Evolutionary conservation across 2,113 vertebrate species (phyloP).

Genomic region (Archocentrus centrarchus): DNA sequence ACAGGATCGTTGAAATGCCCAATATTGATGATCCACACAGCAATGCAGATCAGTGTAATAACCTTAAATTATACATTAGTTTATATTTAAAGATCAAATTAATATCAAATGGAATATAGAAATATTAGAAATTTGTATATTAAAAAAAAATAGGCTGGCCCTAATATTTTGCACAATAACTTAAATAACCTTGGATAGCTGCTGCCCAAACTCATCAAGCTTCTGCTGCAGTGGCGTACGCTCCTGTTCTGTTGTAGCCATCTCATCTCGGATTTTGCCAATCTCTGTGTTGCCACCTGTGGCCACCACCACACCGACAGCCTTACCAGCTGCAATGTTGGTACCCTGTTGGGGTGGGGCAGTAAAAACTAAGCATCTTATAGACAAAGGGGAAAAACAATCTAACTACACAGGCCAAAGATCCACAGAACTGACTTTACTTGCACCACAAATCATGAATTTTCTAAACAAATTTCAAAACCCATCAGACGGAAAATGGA

Average conservation of each 20-base stretch:
- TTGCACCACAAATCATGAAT: neutral
- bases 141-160: neutral
- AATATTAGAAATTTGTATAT: neutral
- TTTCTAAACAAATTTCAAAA: neutral
- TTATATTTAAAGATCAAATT: neutral
- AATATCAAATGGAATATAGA: neutral
- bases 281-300: conserved; percentile 95
- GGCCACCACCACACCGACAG: conserved; percentile 94
- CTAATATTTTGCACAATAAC: neutral
- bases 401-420: neutral
- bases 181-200: conserved; percentile 88
- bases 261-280: conserved; percentile 97
- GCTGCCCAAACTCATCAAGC: conserved; percentile 97
- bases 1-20: conserved; percentile 98
- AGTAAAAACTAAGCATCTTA: neutral
- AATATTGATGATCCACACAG: conserved; percentile 99
- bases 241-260: conserved; percentile 96
- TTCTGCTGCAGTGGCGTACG: conserved; percentile 97
- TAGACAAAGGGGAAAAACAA: neutral
- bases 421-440: neutral
- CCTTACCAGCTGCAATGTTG: conserved; percentile 96
- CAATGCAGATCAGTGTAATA: conserved; percentile 96
- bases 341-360: conserved; percentile 84
- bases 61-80: conserved; percentile 83
- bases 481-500: neutral